Evolutionary conservation across 2,888 invertebrate genomes (phyloP), one percentile per base, ranked within the genome.

Genomic region (Ophion slaviceki): DNA sequence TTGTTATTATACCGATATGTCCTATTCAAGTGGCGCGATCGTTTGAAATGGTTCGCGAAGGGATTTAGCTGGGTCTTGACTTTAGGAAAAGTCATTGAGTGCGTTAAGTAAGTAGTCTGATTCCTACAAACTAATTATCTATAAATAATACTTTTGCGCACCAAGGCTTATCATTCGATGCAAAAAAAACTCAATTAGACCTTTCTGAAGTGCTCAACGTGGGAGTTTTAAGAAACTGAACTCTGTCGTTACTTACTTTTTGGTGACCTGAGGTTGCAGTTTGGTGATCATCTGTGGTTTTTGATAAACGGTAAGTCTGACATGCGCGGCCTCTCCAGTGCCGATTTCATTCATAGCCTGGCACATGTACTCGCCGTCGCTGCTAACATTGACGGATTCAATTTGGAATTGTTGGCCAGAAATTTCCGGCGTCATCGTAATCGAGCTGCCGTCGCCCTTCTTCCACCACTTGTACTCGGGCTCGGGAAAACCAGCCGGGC

Each of bases 401-500:
- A 98, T 98, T 61, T 97, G 97, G 93, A 97, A 98, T 90, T 97
- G 97, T 28, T 97, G 96, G 0, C 98, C 98, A 11, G 97, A 96
- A 4, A 97, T 97, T 10, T 97, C 97, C 6, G 95, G 95, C 2
- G 97, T 96, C 2, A 97, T 97, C 0, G 97, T 94, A 4, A 97
- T 96, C 20, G 94, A 94, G 8, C 96, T 95, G 5, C 95, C 96
- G 2, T 95, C 95, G 85, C 96, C 96, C 90, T 97, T 97, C 79
- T 97, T 96, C 95, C 97, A 98, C 98, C 98, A 98, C 82, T 97
- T 96, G 94, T 97, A 98, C 91, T 97, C 97, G 0, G 98, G 98
- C 36, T 97, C 97, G 0, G 98, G 98, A 97, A 98, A 98, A n/a
- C 98, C 98, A 0, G 98, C 97, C 0, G 98, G 98, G 88, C 96